Conservation (phyloP, 2,113 vertebrate species). For the Alces alces region DNA sequence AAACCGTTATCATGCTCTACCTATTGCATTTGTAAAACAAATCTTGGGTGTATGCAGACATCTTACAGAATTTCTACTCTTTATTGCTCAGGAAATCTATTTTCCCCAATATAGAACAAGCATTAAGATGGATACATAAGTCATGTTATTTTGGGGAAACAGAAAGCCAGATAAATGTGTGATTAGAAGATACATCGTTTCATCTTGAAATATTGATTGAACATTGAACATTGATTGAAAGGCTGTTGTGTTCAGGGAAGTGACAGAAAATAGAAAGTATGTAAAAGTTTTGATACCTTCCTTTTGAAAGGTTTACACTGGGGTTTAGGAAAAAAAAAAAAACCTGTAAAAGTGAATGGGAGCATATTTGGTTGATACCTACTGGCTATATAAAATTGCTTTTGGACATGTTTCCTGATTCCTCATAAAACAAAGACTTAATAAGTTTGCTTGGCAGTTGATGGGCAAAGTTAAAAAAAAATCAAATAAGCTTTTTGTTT, state of each 20-base stretch:
- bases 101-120: neutral
- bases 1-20: neutral
- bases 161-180: neutral
- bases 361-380: conserved; percentile 66
- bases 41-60: neutral
- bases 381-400: conserved; percentile 75
- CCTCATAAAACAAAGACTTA: conserved; percentile 81
- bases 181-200: neutral
- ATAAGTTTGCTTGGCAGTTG: conserved; percentile 81
- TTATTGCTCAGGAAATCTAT: neutral
- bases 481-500: conserved; percentile 62
- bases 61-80: neutral
- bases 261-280: neutral
- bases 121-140: conserved; percentile 20
- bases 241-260: neutral
- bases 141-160: conserved; percentile 5
- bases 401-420: conserved; percentile 76
- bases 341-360: conserved; percentile 32
- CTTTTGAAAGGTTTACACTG: neutral
- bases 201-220: neutral
- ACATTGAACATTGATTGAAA: neutral
- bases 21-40: conserved; percentile 24
- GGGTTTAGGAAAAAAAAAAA: neutral
- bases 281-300: neutral
- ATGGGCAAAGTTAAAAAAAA: conserved; percentile 71